A percentile compares a stretch with the other conserved stretches of the same genome.
Conservation (phyloP, 2,797 vertebrate genomes). For the Numenius phaeopus region DNA sequence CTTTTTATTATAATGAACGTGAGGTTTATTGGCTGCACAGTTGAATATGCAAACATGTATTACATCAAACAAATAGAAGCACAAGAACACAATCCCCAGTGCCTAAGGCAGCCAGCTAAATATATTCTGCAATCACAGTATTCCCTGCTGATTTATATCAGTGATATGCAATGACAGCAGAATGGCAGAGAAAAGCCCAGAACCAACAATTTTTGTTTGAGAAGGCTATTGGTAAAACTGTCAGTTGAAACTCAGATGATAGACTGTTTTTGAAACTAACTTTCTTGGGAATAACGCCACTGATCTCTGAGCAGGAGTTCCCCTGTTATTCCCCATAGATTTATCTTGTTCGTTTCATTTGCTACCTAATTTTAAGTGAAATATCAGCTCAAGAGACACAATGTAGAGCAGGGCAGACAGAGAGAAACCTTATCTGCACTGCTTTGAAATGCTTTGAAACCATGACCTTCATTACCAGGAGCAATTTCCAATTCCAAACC, state of each 20-base stretch:
- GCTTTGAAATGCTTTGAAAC: neutral
- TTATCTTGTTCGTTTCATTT: neutral
- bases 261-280: neutral
- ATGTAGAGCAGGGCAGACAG: neutral
- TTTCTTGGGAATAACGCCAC: neutral
- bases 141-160: slow-evolving; percentile 64
- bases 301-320: neutral
- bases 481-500: neutral
- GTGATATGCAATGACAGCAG: neutral
- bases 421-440: neutral
- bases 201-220: slow-evolving; percentile 25
- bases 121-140: slow-evolving; percentile 31
- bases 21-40: slow-evolving; percentile 45
- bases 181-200: slow-evolving; percentile 21
- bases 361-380: neutral
- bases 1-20: slow-evolving; percentile 17
- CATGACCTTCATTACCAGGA: neutral
- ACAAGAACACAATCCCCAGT: slow-evolving; percentile 31
- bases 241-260: neutral
- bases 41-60: slow-evolving; percentile 61
- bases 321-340: neutral
- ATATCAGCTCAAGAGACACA: neutral
- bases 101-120: slow-evolving; percentile 58
- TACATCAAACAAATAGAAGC: slow-evolving; percentile 67
- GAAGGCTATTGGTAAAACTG: slow-evolving; percentile 25